Percentiles rank a stretch among this genome's conserved stretches.
Evolutionary conservation across 2,113 vertebrate genomes (phyloP).

Genomic region (Thunnus thynnus): DNA sequence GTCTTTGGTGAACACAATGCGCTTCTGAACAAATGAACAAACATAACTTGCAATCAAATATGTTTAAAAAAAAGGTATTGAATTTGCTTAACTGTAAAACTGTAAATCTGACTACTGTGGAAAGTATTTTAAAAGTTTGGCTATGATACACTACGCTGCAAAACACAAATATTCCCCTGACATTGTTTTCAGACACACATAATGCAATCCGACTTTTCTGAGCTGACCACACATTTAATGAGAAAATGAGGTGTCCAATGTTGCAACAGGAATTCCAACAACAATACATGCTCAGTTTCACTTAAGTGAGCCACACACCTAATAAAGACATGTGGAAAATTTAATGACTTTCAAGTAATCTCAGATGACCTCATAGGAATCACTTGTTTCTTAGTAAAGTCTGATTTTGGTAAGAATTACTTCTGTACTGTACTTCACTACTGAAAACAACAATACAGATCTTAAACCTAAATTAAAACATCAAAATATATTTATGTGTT

Average conservation of each 20-base stretch:
- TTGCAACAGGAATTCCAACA: conserved; percentile 35
- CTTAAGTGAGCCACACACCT: conserved; percentile 53
- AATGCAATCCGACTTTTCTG: background rate
- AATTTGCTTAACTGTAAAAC: background rate
- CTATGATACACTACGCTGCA: background rate
- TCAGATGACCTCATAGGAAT: conserved; percentile 30
- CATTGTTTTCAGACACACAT: too few relatives aligned
- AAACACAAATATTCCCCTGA: background rate
- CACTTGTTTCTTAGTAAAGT: conserved; percentile 28
- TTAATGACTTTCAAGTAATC: conserved; percentile 34
- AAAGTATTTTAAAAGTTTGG: background rate
- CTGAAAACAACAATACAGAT: background rate
- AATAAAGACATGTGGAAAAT: conserved; percentile 48
- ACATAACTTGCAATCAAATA: background rate
- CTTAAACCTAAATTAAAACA: background rate
- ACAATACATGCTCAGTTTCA: conserved; percentile 43
- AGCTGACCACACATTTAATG: conserved; percentile 11
- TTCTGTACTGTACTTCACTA: background rate
- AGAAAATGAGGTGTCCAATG: conserved; percentile 43
- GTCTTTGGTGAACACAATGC: too few relatives aligned
- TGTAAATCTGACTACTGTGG: too few relatives aligned
- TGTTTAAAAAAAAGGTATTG: background rate
- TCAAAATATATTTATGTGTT: too few relatives aligned
- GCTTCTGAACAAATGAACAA: too few relatives aligned
- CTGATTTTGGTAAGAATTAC: background rate